Percentiles rank a stretch among this genome's conserved stretches.
Conservation (phyloP, 2,113 vertebrate genomes). For the Nesogale talazaci region DNA sequence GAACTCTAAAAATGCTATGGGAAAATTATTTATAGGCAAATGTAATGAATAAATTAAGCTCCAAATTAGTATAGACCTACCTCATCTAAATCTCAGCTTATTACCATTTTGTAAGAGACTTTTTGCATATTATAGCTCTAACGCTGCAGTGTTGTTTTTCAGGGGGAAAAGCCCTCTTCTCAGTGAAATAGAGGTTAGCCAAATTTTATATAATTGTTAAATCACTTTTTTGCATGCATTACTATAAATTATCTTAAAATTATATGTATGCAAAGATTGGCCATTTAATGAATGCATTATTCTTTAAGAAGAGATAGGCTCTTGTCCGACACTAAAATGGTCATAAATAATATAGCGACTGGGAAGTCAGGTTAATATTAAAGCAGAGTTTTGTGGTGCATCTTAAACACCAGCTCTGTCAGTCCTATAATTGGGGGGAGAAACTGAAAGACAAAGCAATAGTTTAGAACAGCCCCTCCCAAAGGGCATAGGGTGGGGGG, state of each 20-base stretch:
- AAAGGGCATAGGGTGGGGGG: too few relatives aligned
- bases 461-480: too few relatives aligned
- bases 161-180: not conserved
- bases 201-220: slow-evolving; percentile 59
- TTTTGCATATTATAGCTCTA: not conserved
- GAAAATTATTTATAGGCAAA: slow-evolving; percentile 58
- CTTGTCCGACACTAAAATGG: not conserved
- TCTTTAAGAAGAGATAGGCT: slow-evolving; percentile 46
- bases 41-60: slow-evolving; percentile 58
- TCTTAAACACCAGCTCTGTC: not conserved
- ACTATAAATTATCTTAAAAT: slow-evolving; percentile 57
- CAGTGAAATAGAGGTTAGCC: not conserved
- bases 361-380: slow-evolving; percentile 41
- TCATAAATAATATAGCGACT: slow-evolving; percentile 65
- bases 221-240: slow-evolving; percentile 40
- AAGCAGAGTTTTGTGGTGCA: slow-evolving; percentile 41
- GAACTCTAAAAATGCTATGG: slow-evolving; percentile 48
- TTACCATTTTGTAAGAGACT: slow-evolving; percentile 28
- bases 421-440: not conserved
- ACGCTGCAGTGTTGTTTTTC: not conserved
- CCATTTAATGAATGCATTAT: slow-evolving; percentile 51
- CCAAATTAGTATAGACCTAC: slow-evolving; percentile 40
- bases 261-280: not conserved
- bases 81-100: slow-evolving; percentile 25
- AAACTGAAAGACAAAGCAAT: too few relatives aligned